phyloP scores from a whole-genome alignment of 2,888 invertebrate genomes.

The Scaptomyza tumidula region DNA sequence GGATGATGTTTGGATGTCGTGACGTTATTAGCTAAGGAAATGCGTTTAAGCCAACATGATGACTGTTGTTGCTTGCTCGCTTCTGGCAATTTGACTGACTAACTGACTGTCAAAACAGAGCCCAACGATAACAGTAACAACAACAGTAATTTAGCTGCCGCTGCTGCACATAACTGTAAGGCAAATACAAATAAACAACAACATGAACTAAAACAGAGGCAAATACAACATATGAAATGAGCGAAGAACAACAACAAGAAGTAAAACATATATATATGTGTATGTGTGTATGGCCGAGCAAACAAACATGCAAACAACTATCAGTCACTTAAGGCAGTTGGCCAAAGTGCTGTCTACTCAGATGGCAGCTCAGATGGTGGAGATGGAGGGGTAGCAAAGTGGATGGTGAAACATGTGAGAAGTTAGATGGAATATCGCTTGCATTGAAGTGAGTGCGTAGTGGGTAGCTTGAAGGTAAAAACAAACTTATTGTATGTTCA shows the following conservation, averaged over 20 bases:
- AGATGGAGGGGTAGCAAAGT: neutral
- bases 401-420: conserved; percentile 12
- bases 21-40: conserved; percentile 71
- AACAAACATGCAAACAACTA: conserved; percentile 78
- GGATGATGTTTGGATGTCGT: conserved; percentile 25
- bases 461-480: conserved; percentile 22
- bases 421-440: conserved; percentile 29
- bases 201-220: conserved; percentile 2
- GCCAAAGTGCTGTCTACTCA: conserved; percentile 51
- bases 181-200: conserved; percentile 53
- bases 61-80: conserved; percentile 33
- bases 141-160: conserved; percentile 66
- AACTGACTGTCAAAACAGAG: conserved; percentile 74
- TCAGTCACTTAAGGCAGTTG: conserved; percentile 75
- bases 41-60: conserved; percentile 56
- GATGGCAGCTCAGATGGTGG: neutral
- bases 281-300: conserved; percentile 46
- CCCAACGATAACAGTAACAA: conserved; percentile 33
- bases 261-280: conserved; percentile 37
- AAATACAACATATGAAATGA: conserved; percentile 64
- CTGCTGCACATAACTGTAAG: conserved; percentile 66
- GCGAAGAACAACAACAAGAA: conserved; percentile 32
- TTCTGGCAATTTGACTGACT: conserved; percentile 58
- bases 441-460: conserved; percentile 30
- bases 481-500: conserved; percentile 25